Evolutionary conservation across 2,888 invertebrate species (phyloP), one percentile per base, ranked within the genome.

Genomic region (Phasia obesa): DNA sequence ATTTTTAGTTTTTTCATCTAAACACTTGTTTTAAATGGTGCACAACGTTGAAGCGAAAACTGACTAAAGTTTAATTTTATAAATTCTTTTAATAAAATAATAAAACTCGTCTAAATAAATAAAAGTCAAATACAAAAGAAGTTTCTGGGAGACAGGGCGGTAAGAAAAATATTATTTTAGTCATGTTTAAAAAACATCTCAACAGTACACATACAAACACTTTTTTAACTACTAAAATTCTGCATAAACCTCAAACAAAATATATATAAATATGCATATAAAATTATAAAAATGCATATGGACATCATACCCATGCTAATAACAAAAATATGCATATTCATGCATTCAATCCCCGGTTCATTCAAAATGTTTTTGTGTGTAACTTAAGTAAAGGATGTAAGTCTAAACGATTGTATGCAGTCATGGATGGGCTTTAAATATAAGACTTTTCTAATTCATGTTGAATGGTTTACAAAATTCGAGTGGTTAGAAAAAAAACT

Each of bases 41-140:
- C 2, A 42, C 2, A 13, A 11, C 35, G 79, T 83, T 84, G 81
- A 87, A 84, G 27, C 85, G 78, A 67, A 82, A 84, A 85, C 87
- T 83, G 84, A 82, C 84, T 86, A 81, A 79, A 79, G 71, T 67
- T 60, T 53, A 73, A 62, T 67, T 85, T 38, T 59, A 67, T 70
- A n/a, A n/a, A 74, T 80, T 69, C 49, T 79, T 65, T 84, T 79
- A 77, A 47, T 59, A 38, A 25, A 15, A 31, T 25, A 67, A 65
- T 55, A 21, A 47, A 74, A 65, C 19, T 4, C 23, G n/a, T 6
- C 19, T 51, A 21, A 62, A 27, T 19, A 25, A 38, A 53, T 27
- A 69, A 27, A 71, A 42, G 57, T 60, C 42, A 23, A 42, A n/a
- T 23, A 7, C 23, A 11, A 47, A 47, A 31, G 25, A 31, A 31